These are phyloP conservation scores for Tanytarsus gracilentus DNA, from an alignment of 2,888 invertebrate genomes.

Conservation along the genomic window DNA sequence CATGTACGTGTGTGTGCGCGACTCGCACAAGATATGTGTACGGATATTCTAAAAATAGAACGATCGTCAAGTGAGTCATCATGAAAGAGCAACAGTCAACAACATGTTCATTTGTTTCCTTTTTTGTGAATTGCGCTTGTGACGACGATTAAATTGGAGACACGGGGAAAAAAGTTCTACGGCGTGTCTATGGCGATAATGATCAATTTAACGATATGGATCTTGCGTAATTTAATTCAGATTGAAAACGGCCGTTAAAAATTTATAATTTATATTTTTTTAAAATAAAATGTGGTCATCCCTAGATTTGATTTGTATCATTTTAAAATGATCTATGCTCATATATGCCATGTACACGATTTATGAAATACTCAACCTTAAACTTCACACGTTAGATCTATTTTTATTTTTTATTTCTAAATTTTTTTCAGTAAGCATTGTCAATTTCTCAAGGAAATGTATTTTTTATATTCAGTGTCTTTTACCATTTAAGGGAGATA, in stretches of 20 bases:
- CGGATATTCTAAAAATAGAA: conserved; percentile 9
- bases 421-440: not conserved
- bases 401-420: too few relatives aligned
- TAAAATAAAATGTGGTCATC: not conserved
- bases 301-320: not conserved
- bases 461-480: not conserved
- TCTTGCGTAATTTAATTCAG: too few relatives aligned
- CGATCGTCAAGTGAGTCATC: not conserved
- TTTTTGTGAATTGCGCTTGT: too few relatives aligned
- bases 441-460: not conserved
- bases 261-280: too few relatives aligned
- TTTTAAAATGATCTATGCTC: not conserved
- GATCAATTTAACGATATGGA: too few relatives aligned
- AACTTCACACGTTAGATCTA: too few relatives aligned
- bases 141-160: too few relatives aligned
- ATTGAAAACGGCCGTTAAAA: too few relatives aligned
- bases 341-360: not conserved
- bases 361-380: not conserved
- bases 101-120: too few relatives aligned
- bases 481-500: not conserved
- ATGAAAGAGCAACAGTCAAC: too few relatives aligned
- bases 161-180: too few relatives aligned
- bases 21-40: not conserved
- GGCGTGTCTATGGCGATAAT: too few relatives aligned
- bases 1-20: not conserved